Evolutionary conservation across 2,113 vertebrate genomes (phyloP), one percentile per base, ranked within the genome.

Genomic region (Leptosomus discolor): DNA sequence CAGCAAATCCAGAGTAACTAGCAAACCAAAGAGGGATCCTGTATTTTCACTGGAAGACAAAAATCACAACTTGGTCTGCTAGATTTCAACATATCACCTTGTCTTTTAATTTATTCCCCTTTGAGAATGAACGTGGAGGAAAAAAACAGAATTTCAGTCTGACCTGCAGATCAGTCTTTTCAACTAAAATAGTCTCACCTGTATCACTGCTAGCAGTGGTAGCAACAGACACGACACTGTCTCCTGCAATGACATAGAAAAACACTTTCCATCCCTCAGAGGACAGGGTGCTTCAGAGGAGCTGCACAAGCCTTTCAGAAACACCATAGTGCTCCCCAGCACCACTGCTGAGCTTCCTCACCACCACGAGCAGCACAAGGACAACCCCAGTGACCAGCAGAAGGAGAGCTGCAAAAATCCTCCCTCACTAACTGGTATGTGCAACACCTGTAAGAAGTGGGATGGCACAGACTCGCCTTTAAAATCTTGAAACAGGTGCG

Each of bases 241-340:
- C 54, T 86, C 50, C 45, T 76, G 53, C 37, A 83, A 13, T 6
- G 22, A 37, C n/a, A 48, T 0, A 56, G 27, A 46, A 67, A 43
- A 48, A 19, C 12, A 63, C 19, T 54, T 36, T 57, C 45, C 15
- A 71, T 5, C 18, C 30, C 48, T 43, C 7, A 16, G 29, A 84
- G 30, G 5, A 68, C 11, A 68, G 12, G 15, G 16, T 32, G 15
- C 13, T 82, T 61, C 61, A 9, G 19, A 57, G 48, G 23, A 93
- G 54, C 12, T 13, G 6, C n/a, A 30, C 13, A 39, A 90, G 6
- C 46, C 63, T 50, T 76, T 70, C 51, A 50, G 34, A 45, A 27
- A 8, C 22, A 60, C 15, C 3, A 0, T 0, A 22, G 50, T 1
- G 0, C 8, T 41, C 21, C 64, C n/a, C 80, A 77, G 12, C 1